These are phyloP conservation scores for Gobius niger DNA, from an alignment of 2,113 vertebrate genomes.

Conservation along the genomic window DNA sequence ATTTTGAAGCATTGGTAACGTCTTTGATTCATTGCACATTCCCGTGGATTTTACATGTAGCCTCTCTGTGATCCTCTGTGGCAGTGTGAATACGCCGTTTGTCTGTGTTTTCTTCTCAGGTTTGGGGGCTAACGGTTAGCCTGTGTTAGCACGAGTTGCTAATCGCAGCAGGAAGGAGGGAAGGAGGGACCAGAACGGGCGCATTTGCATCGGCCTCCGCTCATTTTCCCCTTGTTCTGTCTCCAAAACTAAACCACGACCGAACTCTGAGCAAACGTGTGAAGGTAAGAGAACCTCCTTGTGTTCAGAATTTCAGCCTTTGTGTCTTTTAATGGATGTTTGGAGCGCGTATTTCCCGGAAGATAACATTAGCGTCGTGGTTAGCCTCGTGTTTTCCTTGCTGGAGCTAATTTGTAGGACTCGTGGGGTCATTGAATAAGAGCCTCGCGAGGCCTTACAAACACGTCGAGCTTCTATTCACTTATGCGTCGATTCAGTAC, in stretches of 20 bases:
- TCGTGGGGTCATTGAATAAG: background rate
- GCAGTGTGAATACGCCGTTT: background rate
- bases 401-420: background rate
- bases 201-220: conserved; percentile 36
- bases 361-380: background rate
- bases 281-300: conserved; percentile 32
- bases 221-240: background rate
- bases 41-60: background rate
- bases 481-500: background rate
- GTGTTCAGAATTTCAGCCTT: background rate
- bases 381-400: background rate
- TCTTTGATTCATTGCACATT: background rate
- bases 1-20: background rate
- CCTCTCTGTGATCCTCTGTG: rapidly evolving
- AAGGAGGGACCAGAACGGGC: conserved; percentile 45
- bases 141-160: conserved; percentile 39
- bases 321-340: background rate
- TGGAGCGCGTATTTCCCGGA: background rate
- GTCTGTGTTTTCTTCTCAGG: conserved; percentile 9
- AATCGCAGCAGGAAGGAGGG: conserved; percentile 51
- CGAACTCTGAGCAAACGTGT: background rate
- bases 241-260: background rate
- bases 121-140: conserved; percentile 22
- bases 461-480: background rate
- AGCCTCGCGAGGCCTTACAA: background rate